These are phyloP conservation scores for Heliconius erato DNA, from an alignment of 2,888 invertebrate species.

Conservation along the genomic window DNA sequence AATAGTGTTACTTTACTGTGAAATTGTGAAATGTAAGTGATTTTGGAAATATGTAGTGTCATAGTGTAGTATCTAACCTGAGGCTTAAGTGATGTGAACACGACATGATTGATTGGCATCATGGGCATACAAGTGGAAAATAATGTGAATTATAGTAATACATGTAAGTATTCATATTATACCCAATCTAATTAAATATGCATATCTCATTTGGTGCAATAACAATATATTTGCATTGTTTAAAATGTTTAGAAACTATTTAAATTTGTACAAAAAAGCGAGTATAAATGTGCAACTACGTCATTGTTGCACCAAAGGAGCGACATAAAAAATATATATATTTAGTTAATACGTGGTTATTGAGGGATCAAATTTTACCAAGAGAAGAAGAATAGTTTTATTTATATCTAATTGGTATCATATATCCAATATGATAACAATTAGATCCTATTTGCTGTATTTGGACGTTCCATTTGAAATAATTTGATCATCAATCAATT, in stretches of 20 bases:
- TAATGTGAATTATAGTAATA: slow-evolving; percentile 77
- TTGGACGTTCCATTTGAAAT: background rate
- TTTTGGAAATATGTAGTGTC: slow-evolving; percentile 27
- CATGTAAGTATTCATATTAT: slow-evolving; percentile 72
- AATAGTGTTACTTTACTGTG: slow-evolving; percentile 34
- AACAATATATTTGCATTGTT: background rate
- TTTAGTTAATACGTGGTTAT: background rate
- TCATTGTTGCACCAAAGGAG: background rate
- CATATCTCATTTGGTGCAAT: background rate
- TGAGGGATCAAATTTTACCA: background rate
- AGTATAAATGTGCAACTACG: background rate
- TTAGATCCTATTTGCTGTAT: background rate
- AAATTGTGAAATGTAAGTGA: slow-evolving; percentile 40
- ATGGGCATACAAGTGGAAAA: slow-evolving; percentile 84
- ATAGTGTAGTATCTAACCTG: slow-evolving; percentile 2
- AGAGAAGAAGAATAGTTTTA: background rate
- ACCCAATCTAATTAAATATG: background rate
- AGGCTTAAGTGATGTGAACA: slow-evolving; percentile 49
- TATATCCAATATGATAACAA: too few relatives aligned
- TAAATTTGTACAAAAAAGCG: background rate
- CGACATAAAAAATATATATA: background rate
- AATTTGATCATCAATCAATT: background rate
- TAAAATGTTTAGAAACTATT: background rate
- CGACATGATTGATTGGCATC: slow-evolving; percentile 57
- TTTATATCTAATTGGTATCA: background rate